Base-by-base conservation (phyloP, 1,140 invertebrate species). In the Drosophila nikananu region DNA sequence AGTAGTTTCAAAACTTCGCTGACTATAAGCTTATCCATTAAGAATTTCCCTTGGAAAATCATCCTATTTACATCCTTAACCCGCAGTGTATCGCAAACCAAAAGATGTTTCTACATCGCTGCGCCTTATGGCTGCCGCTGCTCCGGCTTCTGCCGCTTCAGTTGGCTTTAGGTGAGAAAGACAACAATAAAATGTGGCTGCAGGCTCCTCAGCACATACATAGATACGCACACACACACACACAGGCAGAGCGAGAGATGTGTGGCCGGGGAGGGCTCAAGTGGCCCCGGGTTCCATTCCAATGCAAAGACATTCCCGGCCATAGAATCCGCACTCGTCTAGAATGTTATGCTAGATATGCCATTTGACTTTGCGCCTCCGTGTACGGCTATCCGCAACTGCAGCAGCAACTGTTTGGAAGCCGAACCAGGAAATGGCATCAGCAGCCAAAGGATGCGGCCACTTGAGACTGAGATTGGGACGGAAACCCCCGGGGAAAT, bases 101-200 rank as follows among this genome's bases (percentile, higher is more conserved):
- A 61, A 52, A 81, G 75, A 72, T 80, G 60, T 75, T 78, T 78
- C 75, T 65, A 78, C 70, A 83, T 81, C 62, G 58, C 57, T 62
- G 57, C 39, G 68, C 71, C 81, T 55, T 77, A 77, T 77, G 74
- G 75, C n/a, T 41, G 73, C 63, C 46, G 72, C 49, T 39, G 65
- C 65, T 51, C 25, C 23, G 42, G 63, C 66, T 59, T 59, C 54
- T 17, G 52, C 35, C 44, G 64, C 67, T 60, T 72, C 54, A 21
- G 52, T 49, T 73, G 67, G 67, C 70, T 73, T 73, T 73, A 74
- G 71, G 71, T 74, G 71, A 73, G 37, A 74, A 74, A 74, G 68
- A 74, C 67, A 71, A 70, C 67, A 73, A 61, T 73, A 60, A 73
- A 61, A 73, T 74, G 68, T 73, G 71, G 68, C 37, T 73, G 71